Evolutionary conservation across 2,113 vertebrate genomes (phyloP).

Genomic region (Psilopsiagon aurifrons): DNA sequence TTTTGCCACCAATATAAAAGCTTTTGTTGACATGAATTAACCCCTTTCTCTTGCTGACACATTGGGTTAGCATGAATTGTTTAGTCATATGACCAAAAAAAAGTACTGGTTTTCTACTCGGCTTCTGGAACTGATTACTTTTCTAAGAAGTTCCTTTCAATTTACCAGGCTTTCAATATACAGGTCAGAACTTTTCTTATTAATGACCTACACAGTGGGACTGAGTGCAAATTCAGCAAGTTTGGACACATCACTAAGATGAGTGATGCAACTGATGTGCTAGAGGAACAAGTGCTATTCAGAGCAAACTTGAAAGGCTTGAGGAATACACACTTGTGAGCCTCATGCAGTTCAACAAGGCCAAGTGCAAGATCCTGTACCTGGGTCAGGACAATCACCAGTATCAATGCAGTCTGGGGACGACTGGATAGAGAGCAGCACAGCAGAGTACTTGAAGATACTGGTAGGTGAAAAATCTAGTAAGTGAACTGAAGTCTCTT

Average conservation of each 20-base stretch:
- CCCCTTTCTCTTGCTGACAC: background rate
- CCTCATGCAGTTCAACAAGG: background rate
- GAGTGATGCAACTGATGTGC: accelerated
- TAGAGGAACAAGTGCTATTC: background rate
- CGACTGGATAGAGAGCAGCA: background rate
- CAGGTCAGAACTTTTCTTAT: background rate
- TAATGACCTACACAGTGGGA: background rate
- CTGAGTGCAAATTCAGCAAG: background rate
- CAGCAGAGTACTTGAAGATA: background rate
- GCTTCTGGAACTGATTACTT: background rate
- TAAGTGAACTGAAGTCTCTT: background rate
- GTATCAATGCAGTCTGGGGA: background rate
- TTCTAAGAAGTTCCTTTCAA: background rate
- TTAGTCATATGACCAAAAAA: background rate
- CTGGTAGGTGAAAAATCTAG: background rate
- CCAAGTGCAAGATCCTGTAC: background rate
- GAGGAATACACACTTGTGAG: background rate
- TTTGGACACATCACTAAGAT: background rate
- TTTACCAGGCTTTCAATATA: background rate
- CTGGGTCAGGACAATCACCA: background rate
- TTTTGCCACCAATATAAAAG: background rate
- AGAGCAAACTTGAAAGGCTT: background rate
- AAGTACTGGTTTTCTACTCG: background rate
- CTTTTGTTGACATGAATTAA: background rate
- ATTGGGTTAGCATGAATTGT: background rate